Conservation (phyloP, 2,888 invertebrate genomes). For the Drosophila hamatofila region DNA sequence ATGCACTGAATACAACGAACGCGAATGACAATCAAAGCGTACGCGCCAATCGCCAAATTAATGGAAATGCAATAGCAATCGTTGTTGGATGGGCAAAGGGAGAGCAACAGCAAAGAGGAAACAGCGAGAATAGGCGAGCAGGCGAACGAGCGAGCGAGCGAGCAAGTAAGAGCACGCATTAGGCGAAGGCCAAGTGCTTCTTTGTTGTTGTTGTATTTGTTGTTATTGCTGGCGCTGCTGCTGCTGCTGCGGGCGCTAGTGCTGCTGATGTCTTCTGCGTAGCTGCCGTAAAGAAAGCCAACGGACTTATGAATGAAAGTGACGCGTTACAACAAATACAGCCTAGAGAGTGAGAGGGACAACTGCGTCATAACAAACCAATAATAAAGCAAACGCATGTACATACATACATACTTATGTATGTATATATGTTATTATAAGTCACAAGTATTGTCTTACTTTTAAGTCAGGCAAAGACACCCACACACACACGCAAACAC, state of each 20-base stretch:
- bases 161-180: conserved; percentile 14
- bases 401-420: neutral
- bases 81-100: conserved; percentile 10
- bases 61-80: conserved; percentile 51
- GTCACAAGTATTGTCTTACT: conserved; percentile 5
- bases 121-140: conserved; percentile 2
- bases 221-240: conserved; percentile 14
- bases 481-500: conserved; percentile 9
- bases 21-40: conserved; percentile 58
- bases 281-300: conserved; percentile 24
- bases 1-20: conserved; percentile 54
- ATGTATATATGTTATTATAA: neutral
- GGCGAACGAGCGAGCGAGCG: conserved; percentile 12
- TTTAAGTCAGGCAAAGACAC: neutral
- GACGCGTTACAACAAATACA: conserved; percentile 36
- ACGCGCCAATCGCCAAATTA: conserved; percentile 52
- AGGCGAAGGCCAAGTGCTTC: conserved; percentile 51
- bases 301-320: conserved; percentile 56
- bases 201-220: conserved; percentile 20
- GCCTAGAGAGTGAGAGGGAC: conserved; percentile 1
- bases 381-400: conserved; percentile 2
- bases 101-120: conserved; percentile 1
- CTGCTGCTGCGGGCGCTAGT: conserved; percentile 17
- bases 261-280: conserved; percentile 21
- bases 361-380: conserved; percentile 37